phyloP scores from a whole-genome alignment of 2,113 vertebrate species.

The Crotalus horridus region DNA sequence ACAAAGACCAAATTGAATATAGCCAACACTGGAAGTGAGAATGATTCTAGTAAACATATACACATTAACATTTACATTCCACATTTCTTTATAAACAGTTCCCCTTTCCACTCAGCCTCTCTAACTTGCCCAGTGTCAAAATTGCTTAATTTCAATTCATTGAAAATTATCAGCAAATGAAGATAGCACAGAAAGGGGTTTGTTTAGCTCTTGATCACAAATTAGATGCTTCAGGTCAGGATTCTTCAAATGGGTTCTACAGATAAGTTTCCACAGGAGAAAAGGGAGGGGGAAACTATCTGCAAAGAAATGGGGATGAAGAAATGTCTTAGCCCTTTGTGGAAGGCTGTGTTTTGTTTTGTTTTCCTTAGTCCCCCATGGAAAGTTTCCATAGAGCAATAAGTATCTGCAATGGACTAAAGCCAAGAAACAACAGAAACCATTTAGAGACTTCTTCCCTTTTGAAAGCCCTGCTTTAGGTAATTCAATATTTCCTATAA shows the following conservation, averaged over 20 bases:
- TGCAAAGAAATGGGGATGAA: not conserved
- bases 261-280: not conserved
- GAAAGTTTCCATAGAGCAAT: not conserved
- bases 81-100: not conserved
- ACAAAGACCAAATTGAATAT: not conserved
- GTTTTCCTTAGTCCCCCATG: not conserved
- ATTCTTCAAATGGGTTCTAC: not conserved
- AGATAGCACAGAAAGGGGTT: not conserved
- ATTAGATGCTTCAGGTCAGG: not conserved
- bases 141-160: not conserved
- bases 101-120: not conserved
- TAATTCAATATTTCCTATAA: not conserved
- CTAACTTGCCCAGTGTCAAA: not conserved
- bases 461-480: not conserved
- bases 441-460: not conserved
- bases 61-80: not conserved
- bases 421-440: not conserved
- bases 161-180: not conserved
- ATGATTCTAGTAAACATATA: not conserved
- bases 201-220: not conserved
- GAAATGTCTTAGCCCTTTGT: not conserved
- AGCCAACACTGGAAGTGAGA: not conserved
- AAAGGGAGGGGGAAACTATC: not conserved
- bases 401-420: not conserved
- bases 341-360: not conserved